phyloP scores from a whole-genome alignment of 2,888 invertebrate species.

The Ypsolopha sequella region DNA sequence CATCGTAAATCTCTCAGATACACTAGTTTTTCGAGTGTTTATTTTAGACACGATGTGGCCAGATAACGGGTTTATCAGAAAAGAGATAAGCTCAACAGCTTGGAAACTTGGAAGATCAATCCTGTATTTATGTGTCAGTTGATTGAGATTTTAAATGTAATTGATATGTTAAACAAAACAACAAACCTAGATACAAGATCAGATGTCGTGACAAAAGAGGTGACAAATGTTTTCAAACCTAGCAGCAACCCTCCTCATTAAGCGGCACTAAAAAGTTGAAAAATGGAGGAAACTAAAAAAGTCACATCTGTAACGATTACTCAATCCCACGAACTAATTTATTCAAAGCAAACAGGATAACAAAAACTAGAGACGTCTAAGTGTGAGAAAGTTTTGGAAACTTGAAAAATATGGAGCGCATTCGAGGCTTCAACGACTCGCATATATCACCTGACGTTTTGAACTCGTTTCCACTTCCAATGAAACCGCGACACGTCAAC shows the following conservation, averaged over 20 bases:
- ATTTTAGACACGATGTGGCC: constrained; percentile 2
- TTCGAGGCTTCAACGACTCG: constrained; percentile 30
- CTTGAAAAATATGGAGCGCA: constrained; percentile 27
- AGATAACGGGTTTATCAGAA: not conserved
- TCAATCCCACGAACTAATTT: constrained; percentile 24
- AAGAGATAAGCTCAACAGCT: not conserved
- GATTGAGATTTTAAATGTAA: not conserved
- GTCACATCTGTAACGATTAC: constrained; percentile 38
- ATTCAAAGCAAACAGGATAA: constrained; percentile 42
- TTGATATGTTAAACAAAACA: not conserved
- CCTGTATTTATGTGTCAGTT: not conserved
- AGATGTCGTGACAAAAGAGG: not conserved
- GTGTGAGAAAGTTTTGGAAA: constrained; percentile 37
- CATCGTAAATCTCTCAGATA: constrained; percentile 3
- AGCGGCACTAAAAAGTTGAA: constrained; percentile 10
- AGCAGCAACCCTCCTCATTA: constrained; percentile 2
- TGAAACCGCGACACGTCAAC: constrained; percentile 2
- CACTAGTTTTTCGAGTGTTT: constrained; percentile 6
- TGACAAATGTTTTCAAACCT: not conserved
- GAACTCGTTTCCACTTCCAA: not conserved
- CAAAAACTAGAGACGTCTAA: constrained; percentile 26
- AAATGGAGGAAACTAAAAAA: constrained; percentile 44
- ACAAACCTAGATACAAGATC: not conserved
- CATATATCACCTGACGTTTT: not conserved
- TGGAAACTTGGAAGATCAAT: not conserved